Base-by-base conservation (phyloP, 1,140 invertebrate species). In the Drosophila albomicans region DNA sequence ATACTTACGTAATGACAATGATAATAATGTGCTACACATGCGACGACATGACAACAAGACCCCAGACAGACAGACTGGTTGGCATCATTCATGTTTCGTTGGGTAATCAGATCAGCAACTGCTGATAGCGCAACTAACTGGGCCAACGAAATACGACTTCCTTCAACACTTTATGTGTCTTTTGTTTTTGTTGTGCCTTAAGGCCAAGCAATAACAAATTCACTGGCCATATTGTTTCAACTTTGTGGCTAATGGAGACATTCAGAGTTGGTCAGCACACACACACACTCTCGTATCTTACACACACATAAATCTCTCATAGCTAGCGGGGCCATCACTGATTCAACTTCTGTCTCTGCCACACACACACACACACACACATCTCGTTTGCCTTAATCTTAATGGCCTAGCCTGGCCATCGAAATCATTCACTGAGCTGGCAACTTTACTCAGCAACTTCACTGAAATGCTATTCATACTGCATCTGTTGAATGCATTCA, bases 11-110 rank as follows among this genome's bases (percentile, higher is more conserved):
- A 75, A 82, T 43, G 77, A 41, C 78, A 68, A 73, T 84, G 70
- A 78, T 80, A 87, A 87, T 87, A 78, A 87, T 78, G 82, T 87
- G 80, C 56, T 63, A 61, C 59, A 82, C 79, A 88, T 16, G 68
- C 46, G 41, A 45, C 32, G 57, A 70, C 62, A 64, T 13, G 16
- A 67, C 63, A 35, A n/a, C 41, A 28, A 41, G 10, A 38, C 35
- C 7, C 7, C 20, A 38, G 35, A 38, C 1, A 38, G 61, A 56
- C 51, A 46, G 62, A 57, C 41, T 62, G 28, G 46, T 1, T 8
- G 61, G 66, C 57, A 68, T 58, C 65, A 80, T 88, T 87, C 58
- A 76, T 61, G 62, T 49, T 13, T 32, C 46, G 59, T 58, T 61
- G 61, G 78, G 78, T 78, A 88, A 87, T 87, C 84, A 87, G 80